Conservation (phyloP, 2,888 invertebrate genomes). For the Melieria picta region DNA sequence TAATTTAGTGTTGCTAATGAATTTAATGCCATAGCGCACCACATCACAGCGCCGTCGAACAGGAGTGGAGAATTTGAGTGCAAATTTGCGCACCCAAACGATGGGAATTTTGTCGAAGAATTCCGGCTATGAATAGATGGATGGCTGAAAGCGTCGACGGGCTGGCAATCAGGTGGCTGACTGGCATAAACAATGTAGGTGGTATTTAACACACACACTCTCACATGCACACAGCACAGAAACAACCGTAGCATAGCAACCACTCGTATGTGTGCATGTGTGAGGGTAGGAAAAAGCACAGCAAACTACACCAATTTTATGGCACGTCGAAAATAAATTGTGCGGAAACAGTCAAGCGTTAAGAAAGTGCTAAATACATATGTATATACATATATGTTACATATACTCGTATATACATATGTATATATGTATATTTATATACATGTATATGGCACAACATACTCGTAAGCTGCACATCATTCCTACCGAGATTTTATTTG, state of each 20-base stretch:
- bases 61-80: no score
- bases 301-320: slow-evolving; percentile 10
- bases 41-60: no score
- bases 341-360: slow-evolving; percentile 3
- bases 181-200: no score
- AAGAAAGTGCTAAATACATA: not conserved
- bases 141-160: no score
- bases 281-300: not conserved
- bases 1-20: slow-evolving; percentile 59
- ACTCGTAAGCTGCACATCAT: no score
- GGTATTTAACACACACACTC: not conserved
- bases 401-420: not conserved
- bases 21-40: slow-evolving; percentile 54
- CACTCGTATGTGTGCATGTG: not conserved
- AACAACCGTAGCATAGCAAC: not conserved
- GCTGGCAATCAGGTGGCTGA: no score
- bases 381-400: not conserved
- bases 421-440: not conserved
- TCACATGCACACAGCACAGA: not conserved
- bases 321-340: slow-evolving; percentile 10
- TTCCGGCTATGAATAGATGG: no score
- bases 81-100: no score
- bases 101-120: no score
- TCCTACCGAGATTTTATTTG: no score
- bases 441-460: no score